A percentile compares a stretch with the other conserved stretches of the same genome.
These are phyloP conservation scores for Limonius californicus DNA, from an alignment of 1,140 invertebrate genomes.

Conservation along the genomic window DNA sequence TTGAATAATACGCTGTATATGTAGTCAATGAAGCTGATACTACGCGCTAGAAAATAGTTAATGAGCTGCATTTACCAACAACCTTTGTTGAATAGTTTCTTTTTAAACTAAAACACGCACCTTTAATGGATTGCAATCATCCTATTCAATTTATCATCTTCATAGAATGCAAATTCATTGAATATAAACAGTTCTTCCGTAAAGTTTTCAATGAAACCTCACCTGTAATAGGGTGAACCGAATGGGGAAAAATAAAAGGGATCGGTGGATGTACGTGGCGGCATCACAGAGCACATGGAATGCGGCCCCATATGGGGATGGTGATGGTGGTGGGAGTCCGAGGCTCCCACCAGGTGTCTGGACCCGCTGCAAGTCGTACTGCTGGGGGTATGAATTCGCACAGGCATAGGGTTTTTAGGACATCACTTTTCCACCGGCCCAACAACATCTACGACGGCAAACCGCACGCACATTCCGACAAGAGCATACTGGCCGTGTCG, in stretches of 20 bases:
- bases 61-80: too few relatives aligned
- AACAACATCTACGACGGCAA: neutral
- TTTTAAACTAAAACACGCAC: too few relatives aligned
- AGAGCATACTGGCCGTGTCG: slow-evolving; percentile 4
- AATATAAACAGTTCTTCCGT: too few relatives aligned
- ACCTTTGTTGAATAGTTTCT: too few relatives aligned
- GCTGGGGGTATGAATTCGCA: neutral
- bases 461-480: neutral
- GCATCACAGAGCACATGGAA: slow-evolving; percentile 8
- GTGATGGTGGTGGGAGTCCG: slow-evolving; percentile 16
- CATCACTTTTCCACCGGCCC: neutral
- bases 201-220: too few relatives aligned
- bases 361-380: slow-evolving; percentile 14
- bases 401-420: slow-evolving; percentile 10
- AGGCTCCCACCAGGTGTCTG: slow-evolving; percentile 16
- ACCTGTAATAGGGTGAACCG: slow-evolving; percentile 9
- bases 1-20: too few relatives aligned
- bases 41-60: too few relatives aligned
- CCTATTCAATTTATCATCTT: too few relatives aligned
- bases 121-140: too few relatives aligned
- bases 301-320: slow-evolving; percentile 8
- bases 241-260: slow-evolving; percentile 11
- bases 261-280: neutral
- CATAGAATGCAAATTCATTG: too few relatives aligned
- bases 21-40: too few relatives aligned